Base-by-base conservation (phyloP, 2,797 vertebrate species). In the Poeciliopsis paucimaculata region DNA sequence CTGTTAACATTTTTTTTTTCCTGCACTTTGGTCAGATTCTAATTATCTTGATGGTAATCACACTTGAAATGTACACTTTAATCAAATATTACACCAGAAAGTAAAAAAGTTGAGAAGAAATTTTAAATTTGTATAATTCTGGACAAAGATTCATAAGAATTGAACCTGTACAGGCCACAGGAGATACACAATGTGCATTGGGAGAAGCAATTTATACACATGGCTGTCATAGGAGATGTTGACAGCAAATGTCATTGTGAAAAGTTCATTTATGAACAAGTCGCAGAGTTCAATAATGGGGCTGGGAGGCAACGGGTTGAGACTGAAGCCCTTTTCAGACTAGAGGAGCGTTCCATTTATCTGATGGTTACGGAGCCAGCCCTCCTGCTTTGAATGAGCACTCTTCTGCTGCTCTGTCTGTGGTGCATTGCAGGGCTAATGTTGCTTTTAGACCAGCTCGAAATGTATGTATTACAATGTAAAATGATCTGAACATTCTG, bases 221-320 rank as follows among this genome's bases (percentile, higher is more conserved):
- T 45, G 39, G 20, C 68, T 26, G 23, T 71, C 68, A 68, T 68
- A 8, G 15, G 26, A 45, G 41, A 71, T 71, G 68, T 43, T 45
- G 39, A 49, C 47, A 53, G 39, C 39, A 28, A 41, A 43, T 60
- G 31, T 60, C 15, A 60, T 31, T 18, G 41, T 43, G 39, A 43
- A 60, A 51, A 51, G 47, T 43, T 75, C 23, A 41, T 75, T n/a
- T 75, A 43, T 43, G 26, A 75, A 20, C 26, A 18, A 75, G 41
- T n/a, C 16, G n/a, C 15, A 46, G 13, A 26, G 41, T 75, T 8
- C 26, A 41, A 9, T 60, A 60, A 46, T 62, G n/a, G 41, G 26
- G n/a, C 41, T 62, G 41, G 36, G 62, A 4, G 31, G 28, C 7
- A 62, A 45, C 1, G 16, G 41, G 41, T 46, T 13, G 43, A 26